Evolutionary conservation across 35 echinoderm and acorn worm genomes (phyloP).

Genomic region (Lytechinus pictus): DNA sequence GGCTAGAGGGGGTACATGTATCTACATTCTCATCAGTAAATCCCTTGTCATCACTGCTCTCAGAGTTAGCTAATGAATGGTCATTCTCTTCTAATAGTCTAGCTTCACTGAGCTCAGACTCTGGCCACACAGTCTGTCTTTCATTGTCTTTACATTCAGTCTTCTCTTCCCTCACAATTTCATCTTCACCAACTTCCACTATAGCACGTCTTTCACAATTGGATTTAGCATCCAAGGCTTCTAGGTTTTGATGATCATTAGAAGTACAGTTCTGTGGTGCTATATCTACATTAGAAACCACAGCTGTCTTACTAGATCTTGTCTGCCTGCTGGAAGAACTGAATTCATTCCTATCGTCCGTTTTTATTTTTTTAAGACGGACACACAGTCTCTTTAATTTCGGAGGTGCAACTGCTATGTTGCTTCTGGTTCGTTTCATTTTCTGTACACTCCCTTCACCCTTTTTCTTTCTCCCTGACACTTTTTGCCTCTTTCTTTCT

Average conservation of each 20-base stretch:
- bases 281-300: not conserved
- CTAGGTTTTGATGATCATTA: not conserved
- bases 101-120: not conserved
- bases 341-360: not conserved
- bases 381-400: not conserved
- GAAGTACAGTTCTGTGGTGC: not conserved
- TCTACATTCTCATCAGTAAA: not conserved
- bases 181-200: not conserved
- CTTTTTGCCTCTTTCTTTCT: not conserved
- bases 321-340: not conserved
- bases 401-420: not conserved
- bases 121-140: not conserved
- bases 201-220: not conserved
- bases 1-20: not conserved
- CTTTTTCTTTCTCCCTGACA: not conserved
- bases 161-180: not conserved
- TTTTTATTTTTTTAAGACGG: not conserved
- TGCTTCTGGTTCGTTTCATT: not conserved
- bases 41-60: not conserved
- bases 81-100: not conserved
- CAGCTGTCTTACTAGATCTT: not conserved
- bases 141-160: not conserved
- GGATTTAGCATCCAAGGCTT: not conserved
- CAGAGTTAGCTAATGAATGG: not conserved
- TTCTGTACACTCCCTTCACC: not conserved